A percentile compares a stretch with the other conserved stretches of the same genome.
phyloP scores from a whole-genome alignment of 2,888 invertebrate genomes.

The Nebria salina region DNA sequence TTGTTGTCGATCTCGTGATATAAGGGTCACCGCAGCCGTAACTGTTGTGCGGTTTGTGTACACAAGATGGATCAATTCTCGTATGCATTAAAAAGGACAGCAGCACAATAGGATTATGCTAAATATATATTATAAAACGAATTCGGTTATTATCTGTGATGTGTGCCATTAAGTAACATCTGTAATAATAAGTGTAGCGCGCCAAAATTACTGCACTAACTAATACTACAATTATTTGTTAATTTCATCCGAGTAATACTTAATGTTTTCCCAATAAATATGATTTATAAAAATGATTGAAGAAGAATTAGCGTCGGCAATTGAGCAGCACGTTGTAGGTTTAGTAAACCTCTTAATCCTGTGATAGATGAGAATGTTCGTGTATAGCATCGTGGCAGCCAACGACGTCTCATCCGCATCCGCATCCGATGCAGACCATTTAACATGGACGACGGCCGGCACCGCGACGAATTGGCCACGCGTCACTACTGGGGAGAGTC shows the following conservation, averaged over 20 bases:
- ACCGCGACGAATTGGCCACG: constrained; percentile 35
- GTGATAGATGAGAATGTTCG: constrained; percentile 26
- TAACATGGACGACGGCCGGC: constrained; percentile 54
- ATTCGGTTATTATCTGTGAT: neutral
- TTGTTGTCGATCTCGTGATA: constrained; percentile 17
- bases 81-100: neutral
- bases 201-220: neutral
- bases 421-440: constrained; percentile 62
- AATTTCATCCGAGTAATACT: no score
- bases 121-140: neutral
- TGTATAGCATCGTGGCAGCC: neutral
- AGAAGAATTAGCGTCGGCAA: no score
- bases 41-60: neutral
- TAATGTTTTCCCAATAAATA: no score
- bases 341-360: constrained; percentile 26
- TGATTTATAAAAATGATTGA: no score
- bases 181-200: neutral
- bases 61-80: neutral
- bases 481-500: neutral
- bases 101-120: neutral
- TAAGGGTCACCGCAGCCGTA: neutral
- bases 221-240: no score
- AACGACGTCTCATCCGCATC: neutral
- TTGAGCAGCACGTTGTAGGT: neutral
- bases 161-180: neutral